These are phyloP conservation scores for Meriones psammophilus DNA, from an alignment of 2,797 vertebrate species.

Conservation along the genomic window DNA sequence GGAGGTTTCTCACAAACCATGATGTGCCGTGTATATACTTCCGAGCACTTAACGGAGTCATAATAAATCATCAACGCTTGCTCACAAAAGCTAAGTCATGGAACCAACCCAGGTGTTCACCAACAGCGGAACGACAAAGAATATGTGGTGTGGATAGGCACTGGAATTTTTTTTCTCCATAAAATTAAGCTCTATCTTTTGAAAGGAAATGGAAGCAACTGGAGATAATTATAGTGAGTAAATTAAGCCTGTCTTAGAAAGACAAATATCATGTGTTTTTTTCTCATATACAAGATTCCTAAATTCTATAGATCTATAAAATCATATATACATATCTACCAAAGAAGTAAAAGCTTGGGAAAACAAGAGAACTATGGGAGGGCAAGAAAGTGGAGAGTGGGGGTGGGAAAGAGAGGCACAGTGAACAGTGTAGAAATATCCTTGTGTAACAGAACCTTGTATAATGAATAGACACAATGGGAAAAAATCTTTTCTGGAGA, in stretches of 20 bases:
- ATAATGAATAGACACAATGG: background rate
- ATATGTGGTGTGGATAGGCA: background rate
- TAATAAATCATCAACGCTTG: background rate
- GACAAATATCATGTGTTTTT: background rate
- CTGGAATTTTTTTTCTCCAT: no score
- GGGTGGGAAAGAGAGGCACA: background rate
- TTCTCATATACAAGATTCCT: background rate
- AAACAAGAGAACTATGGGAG: background rate
- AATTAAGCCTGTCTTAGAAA: background rate
- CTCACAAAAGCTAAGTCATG: background rate
- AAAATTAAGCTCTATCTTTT: background rate
- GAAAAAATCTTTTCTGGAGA: background rate
- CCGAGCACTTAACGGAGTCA: no score
- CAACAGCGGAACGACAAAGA: background rate
- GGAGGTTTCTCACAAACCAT: background rate
- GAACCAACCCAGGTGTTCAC: background rate
- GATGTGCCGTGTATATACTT: fast-evolving
- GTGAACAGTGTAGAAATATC: background rate
- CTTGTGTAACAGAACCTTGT: background rate
- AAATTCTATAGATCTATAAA: background rate
- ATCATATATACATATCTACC: background rate
- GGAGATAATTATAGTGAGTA: background rate
- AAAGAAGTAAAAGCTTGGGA: background rate
- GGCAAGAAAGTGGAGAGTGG: no score
- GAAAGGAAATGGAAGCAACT: background rate